Evolutionary conservation across 2,797 vertebrate genomes (phyloP).

Genomic region (Cyclopterus lumpus): DNA sequence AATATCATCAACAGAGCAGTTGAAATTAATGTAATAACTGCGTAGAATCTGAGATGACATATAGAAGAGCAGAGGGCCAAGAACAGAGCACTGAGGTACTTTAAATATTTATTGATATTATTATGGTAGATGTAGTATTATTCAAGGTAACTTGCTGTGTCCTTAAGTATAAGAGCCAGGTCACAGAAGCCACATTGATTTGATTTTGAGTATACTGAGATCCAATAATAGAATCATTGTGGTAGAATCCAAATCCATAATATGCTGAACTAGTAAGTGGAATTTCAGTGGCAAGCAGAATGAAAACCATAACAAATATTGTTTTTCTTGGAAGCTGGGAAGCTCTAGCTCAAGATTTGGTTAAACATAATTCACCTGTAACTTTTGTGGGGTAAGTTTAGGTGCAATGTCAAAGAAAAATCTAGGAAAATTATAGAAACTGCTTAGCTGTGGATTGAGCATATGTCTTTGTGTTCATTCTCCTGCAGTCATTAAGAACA

Average conservation of each 20-base stretch:
- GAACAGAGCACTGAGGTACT: slow-evolving; percentile 5
- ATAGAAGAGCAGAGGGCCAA: neutral
- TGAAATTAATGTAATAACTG: neutral
- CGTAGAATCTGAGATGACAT: neutral
- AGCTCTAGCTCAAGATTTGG: too few relatives aligned
- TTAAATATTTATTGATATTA: neutral
- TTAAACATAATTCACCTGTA: too few relatives aligned
- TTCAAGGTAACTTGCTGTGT: neutral
- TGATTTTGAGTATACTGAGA: neutral
- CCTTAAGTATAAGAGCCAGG: too few relatives aligned
- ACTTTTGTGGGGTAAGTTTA: too few relatives aligned
- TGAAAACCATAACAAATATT: too few relatives aligned
- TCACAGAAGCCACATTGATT: too few relatives aligned
- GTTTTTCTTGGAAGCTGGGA: too few relatives aligned
- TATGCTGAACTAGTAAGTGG: neutral
- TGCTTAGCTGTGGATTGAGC: too few relatives aligned
- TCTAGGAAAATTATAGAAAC: too few relatives aligned
- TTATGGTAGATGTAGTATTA: neutral
- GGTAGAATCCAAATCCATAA: neutral
- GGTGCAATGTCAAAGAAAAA: too few relatives aligned
- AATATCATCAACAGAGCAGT: neutral
- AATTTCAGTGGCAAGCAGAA: neutral
- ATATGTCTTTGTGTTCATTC: too few relatives aligned
- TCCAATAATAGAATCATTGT: neutral
- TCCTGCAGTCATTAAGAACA: too few relatives aligned